Evolutionary conservation across 2,797 vertebrate genomes (phyloP), one percentile per base, ranked within the genome.

Genomic region (Lagocephalus sceleratus): DNA sequence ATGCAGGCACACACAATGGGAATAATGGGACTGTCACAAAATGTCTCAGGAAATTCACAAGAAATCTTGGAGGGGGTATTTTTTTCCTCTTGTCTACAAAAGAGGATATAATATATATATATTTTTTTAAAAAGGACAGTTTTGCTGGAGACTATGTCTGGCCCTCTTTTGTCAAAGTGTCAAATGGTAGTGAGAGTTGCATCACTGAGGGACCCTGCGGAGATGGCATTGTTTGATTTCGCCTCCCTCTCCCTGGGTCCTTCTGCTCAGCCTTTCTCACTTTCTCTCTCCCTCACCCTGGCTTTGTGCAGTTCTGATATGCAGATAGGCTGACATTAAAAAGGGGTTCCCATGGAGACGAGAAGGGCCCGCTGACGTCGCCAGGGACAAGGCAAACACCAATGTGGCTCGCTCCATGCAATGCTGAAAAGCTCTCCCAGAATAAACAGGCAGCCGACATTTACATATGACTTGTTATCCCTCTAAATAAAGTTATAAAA

Each of bases 261-360:
- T 80, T 71, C 64, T 68, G 60, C 80, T 77, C 61, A 52, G 60
- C 54, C 77, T 47, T 54, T 66, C 78, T 79, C 57, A 75, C 71
- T 78, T 73, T 19, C 54, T 43, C 60, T 20, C 62, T 52, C 63
- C 50, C 61, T 41, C 54, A 52, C 66, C 8, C 73, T 68, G 57
- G 73, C 87, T 91, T 86, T 88, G 84, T 86, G 79, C 72, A 56
- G 73, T 85, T 87, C 85, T 86, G 88, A 92, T 89, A 90, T 90
- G 89, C 87, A 92, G 90, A 90, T 90, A 87, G 84, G 80, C 83
- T 87, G 90, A 90, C 90, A 90, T 91, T 92, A 90, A 88, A 87
- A 86, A 83, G 80, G 73, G 82, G 89, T 92, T 91, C 87, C 90
- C 90, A 92, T 90, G 89, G 90, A 89, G 88, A 90, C 87, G 61